Conservation (phyloP, 2,797 vertebrate genomes). For the Esox lucius region DNA sequence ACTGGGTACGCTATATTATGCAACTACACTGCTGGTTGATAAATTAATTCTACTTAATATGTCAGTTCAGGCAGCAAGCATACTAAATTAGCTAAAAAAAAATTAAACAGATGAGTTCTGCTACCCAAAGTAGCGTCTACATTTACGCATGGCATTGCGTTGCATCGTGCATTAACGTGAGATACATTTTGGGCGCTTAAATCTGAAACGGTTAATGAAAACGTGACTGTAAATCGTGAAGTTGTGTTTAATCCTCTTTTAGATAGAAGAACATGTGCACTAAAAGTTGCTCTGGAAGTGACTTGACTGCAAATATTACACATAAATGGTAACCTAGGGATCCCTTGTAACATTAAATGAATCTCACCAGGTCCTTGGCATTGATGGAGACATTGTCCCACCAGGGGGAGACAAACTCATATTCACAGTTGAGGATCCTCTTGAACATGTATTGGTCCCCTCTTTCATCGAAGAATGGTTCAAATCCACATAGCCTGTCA, state of each 20-base stretch:
- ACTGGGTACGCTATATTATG: no score
- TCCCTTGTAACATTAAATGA: background rate
- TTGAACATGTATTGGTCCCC: constrained; percentile 89
- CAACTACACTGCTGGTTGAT: background rate
- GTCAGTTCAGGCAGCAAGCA: no score
- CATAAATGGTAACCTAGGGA: background rate
- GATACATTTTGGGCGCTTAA: background rate
- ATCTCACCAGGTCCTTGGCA: constrained; percentile 87
- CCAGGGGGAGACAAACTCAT: constrained; percentile 91
- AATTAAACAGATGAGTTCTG: no score
- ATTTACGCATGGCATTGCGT: no score
- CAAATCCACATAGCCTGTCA: constrained; percentile 85
- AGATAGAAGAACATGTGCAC: no score
- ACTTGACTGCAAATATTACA: background rate
- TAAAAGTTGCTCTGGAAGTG: no score
- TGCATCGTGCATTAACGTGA: background rate
- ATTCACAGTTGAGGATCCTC: constrained; percentile 88
- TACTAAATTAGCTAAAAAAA: no score
- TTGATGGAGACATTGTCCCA: constrained; percentile 90
- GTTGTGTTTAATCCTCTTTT: no score
- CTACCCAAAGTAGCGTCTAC: no score
- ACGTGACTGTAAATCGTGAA: no score
- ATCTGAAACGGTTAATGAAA: background rate
- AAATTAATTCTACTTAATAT: background rate
- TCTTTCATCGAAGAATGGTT: constrained; percentile 88